A percentile compares a stretch with the other conserved stretches of the same genome.
phyloP scores from a whole-genome alignment of 2,888 invertebrate genomes.

The Eudasyphora cyanicolor region DNA sequence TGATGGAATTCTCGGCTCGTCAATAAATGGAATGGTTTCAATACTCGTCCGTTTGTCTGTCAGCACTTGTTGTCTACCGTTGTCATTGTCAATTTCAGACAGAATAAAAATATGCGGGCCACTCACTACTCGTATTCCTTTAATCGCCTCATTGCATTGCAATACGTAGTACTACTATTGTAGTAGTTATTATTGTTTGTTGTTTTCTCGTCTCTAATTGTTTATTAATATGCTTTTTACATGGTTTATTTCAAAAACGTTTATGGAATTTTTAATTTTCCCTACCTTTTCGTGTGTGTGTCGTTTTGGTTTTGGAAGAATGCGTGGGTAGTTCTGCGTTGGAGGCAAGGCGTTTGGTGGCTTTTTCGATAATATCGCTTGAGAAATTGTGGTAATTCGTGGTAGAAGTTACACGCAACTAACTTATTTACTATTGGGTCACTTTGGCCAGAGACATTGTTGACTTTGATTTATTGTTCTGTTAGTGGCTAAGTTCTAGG shows the following conservation, averaged over 20 bases:
- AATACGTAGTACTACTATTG: not conserved
- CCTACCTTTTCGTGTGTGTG: too few species aligned
- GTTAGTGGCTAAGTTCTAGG: not conserved
- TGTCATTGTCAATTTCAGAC: not conserved
- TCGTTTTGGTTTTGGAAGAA: not conserved
- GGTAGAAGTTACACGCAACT: not conserved
- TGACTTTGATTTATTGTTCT: not conserved
- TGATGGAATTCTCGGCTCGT: not conserved
- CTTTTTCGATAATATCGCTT: not conserved
- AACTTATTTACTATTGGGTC: not conserved
- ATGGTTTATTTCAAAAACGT: constrained; percentile 51
- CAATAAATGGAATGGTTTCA: not conserved
- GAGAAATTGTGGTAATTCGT: not conserved
- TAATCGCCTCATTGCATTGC: constrained; percentile 26
- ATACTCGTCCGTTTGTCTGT: not conserved
- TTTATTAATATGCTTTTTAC: constrained; percentile 60
- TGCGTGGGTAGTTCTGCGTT: not conserved
- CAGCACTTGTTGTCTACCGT: not conserved
- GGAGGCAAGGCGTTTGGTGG: not conserved
- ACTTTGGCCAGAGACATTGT: not conserved
- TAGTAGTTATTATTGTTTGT: constrained; percentile 38
- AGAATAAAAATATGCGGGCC: not conserved
- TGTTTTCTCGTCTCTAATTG: constrained; percentile 58
- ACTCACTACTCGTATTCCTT: constrained; percentile 49
- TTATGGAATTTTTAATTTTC: constrained; percentile 40